Percentiles rank a stretch among this genome's conserved stretches.
Conservation (phyloP, 2,113 vertebrate species). For the Capra hircus region DNA sequence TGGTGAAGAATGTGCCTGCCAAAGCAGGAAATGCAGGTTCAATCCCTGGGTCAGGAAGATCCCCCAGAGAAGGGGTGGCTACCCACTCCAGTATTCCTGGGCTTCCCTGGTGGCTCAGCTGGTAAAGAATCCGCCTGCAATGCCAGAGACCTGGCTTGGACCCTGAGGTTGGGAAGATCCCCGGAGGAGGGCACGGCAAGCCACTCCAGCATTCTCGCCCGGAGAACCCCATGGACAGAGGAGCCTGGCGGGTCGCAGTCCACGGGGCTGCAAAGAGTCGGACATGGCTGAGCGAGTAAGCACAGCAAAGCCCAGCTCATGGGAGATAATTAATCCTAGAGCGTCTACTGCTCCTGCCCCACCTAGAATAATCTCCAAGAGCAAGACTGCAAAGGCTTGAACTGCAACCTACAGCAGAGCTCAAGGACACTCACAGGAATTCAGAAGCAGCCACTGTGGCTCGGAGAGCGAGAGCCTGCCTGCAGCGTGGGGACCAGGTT, state of each 20-base stretch:
- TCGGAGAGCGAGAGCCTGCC: background rate
- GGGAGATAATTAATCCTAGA: rapidly evolving
- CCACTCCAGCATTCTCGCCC: background rate
- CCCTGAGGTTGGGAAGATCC: background rate
- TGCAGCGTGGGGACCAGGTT: rapidly evolving
- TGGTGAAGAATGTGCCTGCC: background rate
- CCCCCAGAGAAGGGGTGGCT: rapidly evolving
- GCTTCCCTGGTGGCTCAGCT: background rate
- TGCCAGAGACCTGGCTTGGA: background rate
- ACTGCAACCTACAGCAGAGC: background rate
- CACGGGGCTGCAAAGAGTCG: rapidly evolving
- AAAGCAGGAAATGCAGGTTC: background rate
- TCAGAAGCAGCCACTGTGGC: background rate
- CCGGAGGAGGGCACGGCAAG: background rate
- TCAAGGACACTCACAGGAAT: background rate
- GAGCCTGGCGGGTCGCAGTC: background rate
- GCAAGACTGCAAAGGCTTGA: background rate
- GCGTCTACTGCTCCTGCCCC: rapidly evolving
- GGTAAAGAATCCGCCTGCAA: background rate
- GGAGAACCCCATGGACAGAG: background rate
- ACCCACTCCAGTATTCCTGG: background rate
- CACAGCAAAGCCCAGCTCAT: background rate
- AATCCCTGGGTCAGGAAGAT: background rate
- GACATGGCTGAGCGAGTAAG: rapidly evolving
- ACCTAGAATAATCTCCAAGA: background rate